phyloP scores from a whole-genome alignment of 1,140 invertebrate species.

The Zaprionus africanus region DNA sequence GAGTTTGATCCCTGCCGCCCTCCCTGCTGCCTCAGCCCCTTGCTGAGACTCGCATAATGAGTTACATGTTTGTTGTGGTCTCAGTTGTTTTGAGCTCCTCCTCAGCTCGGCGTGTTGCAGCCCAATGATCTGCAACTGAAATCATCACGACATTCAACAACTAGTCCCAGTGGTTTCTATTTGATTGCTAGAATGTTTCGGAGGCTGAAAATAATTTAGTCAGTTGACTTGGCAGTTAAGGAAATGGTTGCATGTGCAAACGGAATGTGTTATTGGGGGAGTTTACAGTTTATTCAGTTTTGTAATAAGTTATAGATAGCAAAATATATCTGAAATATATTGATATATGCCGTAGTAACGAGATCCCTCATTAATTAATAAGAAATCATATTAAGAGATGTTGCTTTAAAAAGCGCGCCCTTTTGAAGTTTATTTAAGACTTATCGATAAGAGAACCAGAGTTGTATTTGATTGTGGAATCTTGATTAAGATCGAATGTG shows the following conservation, averaged over 20 bases:
- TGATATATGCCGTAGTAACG: no score
- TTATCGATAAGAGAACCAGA: no score
- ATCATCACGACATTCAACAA: neutral
- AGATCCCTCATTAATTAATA: no score
- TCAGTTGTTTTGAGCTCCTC: conserved; percentile 20
- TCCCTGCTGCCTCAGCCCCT: conserved; percentile 17
- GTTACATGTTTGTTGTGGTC: conserved; percentile 65
- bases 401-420: no score
- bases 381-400: no score
- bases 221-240: neutral
- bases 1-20: conserved; percentile 14
- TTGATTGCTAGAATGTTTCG: neutral
- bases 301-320: no score
- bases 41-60: conserved; percentile 77
- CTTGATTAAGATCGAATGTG: no score
- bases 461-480: no score
- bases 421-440: no score
- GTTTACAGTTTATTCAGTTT: neutral
- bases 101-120: conserved; percentile 8
- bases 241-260: neutral
- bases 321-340: no score
- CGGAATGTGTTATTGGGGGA: neutral
- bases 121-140: conserved; percentile 1
- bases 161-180: neutral
- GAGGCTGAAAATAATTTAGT: neutral